A percentile compares a stretch with the other conserved stretches of the same genome.
Conservation (phyloP, 2,113 vertebrate genomes). For the Anolis carolinensis region DNA sequence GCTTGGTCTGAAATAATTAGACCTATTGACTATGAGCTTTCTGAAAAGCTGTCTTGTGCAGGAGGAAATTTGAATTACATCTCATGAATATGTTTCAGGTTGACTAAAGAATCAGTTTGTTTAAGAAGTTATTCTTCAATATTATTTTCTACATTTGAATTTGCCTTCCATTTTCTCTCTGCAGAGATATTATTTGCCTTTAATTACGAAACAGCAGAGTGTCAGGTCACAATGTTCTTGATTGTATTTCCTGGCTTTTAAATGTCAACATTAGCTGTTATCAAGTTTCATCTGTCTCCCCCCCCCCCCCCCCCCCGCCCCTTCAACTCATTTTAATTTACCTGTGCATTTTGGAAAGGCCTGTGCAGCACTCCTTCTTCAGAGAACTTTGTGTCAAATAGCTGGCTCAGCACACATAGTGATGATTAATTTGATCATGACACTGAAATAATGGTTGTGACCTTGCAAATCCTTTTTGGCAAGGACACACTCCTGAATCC, state of each 20-base stretch:
- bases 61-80: rapidly evolving
- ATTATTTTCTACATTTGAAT: neutral
- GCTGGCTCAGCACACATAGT: neutral
- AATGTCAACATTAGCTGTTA: neutral
- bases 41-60: rapidly evolving
- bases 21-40: neutral
- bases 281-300: neutral
- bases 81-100: rapidly evolving
- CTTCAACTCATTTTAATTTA: neutral
- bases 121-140: neutral
- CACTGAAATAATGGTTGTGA: neutral
- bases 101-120: neutral
- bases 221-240: neutral
- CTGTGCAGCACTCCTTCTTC: neutral
- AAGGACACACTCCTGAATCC: neutral
- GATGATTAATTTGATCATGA: neutral
- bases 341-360: too few relatives aligned
- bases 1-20: rapidly evolving
- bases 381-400: neutral
- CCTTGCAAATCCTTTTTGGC: neutral
- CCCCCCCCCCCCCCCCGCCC: too few relatives aligned
- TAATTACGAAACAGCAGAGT: neutral
- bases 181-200: neutral
- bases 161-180: neutral
- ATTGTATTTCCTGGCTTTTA: neutral